A percentile compares a stretch with the other conserved stretches of the same genome.
Conservation (phyloP, 2,888 invertebrate genomes). For the Leptinotarsa tumamoca region DNA sequence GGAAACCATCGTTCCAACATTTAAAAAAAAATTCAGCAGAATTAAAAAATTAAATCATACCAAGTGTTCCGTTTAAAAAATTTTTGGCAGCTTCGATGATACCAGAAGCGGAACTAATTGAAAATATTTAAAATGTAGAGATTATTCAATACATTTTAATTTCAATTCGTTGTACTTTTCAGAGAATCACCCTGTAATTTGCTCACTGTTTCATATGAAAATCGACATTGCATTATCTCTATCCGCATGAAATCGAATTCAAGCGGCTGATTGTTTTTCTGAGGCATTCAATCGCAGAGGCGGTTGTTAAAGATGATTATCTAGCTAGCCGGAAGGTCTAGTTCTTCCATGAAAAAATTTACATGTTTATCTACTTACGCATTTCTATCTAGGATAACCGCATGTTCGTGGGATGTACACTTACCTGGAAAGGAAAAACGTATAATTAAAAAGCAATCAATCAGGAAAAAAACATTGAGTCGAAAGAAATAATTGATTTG, state of each 20-base stretch:
- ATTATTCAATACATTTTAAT: too few relatives aligned
- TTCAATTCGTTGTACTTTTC: too few relatives aligned
- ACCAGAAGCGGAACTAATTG: too few relatives aligned
- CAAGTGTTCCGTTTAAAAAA: too few relatives aligned
- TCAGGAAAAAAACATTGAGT: background rate
- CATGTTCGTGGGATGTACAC: conserved; percentile 25
- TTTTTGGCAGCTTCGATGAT: too few relatives aligned
- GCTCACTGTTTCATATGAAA: background rate
- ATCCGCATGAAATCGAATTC: background rate
- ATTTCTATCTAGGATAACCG: conserved; percentile 9
- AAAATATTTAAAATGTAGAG: too few relatives aligned
- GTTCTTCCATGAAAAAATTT: conserved; percentile 21
- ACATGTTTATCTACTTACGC: conserved; percentile 27
- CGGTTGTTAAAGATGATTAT: conserved; percentile 18
- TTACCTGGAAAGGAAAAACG: conserved; percentile 24
- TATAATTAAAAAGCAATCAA: conserved; percentile 19
- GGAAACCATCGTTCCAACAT: too few relatives aligned
- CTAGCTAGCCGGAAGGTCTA: conserved; percentile 7
- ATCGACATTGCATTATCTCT: conserved; percentile 15
- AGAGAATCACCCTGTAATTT: too few relatives aligned
- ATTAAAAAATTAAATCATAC: too few relatives aligned
- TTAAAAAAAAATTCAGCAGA: too few relatives aligned
- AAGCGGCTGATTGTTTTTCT: conserved; percentile 28
- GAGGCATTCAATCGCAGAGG: conserved; percentile 21
- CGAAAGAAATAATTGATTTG: background rate